Conservation (phyloP, 2,113 vertebrate genomes). For the Tautogolabrus adspersus region DNA sequence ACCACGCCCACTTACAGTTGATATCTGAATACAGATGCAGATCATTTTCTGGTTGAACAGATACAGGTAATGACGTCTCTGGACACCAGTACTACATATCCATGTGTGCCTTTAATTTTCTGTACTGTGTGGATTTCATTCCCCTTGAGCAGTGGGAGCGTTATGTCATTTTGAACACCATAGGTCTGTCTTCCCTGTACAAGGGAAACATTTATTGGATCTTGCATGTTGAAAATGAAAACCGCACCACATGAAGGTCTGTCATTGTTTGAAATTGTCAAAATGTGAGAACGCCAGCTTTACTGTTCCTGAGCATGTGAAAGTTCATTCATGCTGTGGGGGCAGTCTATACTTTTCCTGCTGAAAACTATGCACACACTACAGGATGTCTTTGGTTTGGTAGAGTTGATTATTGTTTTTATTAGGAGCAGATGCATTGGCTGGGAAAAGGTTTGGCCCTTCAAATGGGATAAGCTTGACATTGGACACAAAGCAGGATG, state of each 20-base stretch:
- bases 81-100: neutral
- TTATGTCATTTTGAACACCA: conserved; percentile 74
- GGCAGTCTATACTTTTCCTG: conserved; percentile 35
- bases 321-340: conserved; percentile 42
- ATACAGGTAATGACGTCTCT: too few species aligned
- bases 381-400: conserved; percentile 43
- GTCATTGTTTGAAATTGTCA: conserved; percentile 58
- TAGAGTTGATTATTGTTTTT: conserved; percentile 63
- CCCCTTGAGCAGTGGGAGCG: conserved; percentile 53
- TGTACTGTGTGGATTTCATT: conserved; percentile 62
- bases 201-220: conserved; percentile 65
- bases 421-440: conserved; percentile 62
- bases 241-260: conserved; percentile 51
- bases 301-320: conserved; percentile 48
- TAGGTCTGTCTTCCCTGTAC: conserved; percentile 69
- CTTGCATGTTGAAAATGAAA: conserved; percentile 60
- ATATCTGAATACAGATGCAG: too few species aligned
- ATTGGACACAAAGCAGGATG: conserved; percentile 15
- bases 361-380: conserved; percentile 37
- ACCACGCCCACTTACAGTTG: too few species aligned
- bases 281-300: conserved; percentile 34
- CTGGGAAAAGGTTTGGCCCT: conserved; percentile 32
- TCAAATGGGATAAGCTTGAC: conserved; percentile 22
- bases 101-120: conserved; percentile 65
- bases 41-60: too few species aligned